Percentiles rank a stretch among this genome's conserved stretches.
Conservation (phyloP, 2,888 invertebrate genomes). For the Drosophila picticornis region DNA sequence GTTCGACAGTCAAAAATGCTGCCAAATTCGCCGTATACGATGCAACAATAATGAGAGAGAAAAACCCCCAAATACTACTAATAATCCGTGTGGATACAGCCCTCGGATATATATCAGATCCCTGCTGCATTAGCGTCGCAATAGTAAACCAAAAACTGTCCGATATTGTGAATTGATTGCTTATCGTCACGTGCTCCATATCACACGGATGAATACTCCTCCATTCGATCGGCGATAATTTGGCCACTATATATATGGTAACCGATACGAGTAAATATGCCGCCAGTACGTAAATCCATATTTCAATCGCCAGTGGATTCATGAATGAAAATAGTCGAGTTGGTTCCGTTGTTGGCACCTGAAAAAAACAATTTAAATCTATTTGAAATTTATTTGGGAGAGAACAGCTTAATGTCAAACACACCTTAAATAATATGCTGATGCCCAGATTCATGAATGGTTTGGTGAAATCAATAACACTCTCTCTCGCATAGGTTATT, state of each 20-base stretch:
- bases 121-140: constrained; percentile 95
- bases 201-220: constrained; percentile 90
- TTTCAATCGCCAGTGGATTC: constrained; percentile 93
- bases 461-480: constrained; percentile 96
- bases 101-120: constrained; percentile 92
- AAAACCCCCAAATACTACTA: constrained; percentile 96
- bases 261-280: constrained; percentile 92
- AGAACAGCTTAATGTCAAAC: background rate
- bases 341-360: constrained; percentile 90
- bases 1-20: constrained; percentile 95
- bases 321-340: constrained; percentile 93
- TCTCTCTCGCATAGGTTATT: constrained; percentile 94
- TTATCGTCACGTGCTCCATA: constrained; percentile 80
- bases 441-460: constrained; percentile 97
- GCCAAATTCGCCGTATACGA: constrained; percentile 97
- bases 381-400: background rate
- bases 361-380: constrained; percentile 25
- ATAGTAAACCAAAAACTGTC: constrained; percentile 96
- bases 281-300: constrained; percentile 93
- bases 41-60: constrained; percentile 95
- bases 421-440: constrained; percentile 93
- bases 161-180: constrained; percentile 93
- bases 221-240: constrained; percentile 93
- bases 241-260: constrained; percentile 92
- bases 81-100: constrained; percentile 90